Evolutionary conservation across 2,113 vertebrate species (phyloP).

Genomic region (Hoplias malabaricus): DNA sequence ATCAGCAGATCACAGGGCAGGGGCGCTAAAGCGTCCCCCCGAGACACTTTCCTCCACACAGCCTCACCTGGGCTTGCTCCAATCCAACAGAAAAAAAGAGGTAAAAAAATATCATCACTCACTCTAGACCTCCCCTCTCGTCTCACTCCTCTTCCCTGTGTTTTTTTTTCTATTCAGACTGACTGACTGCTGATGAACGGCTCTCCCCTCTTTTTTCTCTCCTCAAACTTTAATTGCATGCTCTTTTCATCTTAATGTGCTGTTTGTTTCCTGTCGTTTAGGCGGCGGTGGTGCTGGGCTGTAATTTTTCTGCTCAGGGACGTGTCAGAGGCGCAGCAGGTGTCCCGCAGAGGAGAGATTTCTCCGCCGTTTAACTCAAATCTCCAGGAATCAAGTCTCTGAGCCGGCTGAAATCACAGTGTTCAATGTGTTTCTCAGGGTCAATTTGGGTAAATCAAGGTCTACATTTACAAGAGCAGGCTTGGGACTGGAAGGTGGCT

Average conservation of each 20-base stretch:
- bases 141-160: constrained; percentile 11
- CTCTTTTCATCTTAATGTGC: constrained; percentile 76
- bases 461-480: no score
- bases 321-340: constrained; percentile 70
- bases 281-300: constrained; percentile 60
- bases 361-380: background rate
- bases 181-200: constrained; percentile 85
- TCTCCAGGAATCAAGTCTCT: constrained; percentile 1
- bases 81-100: constrained; percentile 83
- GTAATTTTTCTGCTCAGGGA: constrained; percentile 72
- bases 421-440: background rate
- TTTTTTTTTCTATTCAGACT: constrained; percentile 18
- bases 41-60: constrained; percentile 91
- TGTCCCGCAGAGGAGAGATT: constrained; percentile 21
- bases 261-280: constrained; percentile 80
- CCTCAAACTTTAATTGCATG: constrained; percentile 70
- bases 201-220: constrained; percentile 57
- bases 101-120: constrained; percentile 76
- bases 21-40: constrained; percentile 83
- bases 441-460: no score
- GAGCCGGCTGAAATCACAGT: background rate
- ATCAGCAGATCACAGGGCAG: constrained; percentile 89
- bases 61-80: constrained; percentile 86
- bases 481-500: no score
- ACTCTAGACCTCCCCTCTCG: constrained; percentile 78